These are phyloP conservation scores for Paratrypauchen microcephalus DNA, from an alignment of 2,797 vertebrate species.

Conservation along the genomic window DNA sequence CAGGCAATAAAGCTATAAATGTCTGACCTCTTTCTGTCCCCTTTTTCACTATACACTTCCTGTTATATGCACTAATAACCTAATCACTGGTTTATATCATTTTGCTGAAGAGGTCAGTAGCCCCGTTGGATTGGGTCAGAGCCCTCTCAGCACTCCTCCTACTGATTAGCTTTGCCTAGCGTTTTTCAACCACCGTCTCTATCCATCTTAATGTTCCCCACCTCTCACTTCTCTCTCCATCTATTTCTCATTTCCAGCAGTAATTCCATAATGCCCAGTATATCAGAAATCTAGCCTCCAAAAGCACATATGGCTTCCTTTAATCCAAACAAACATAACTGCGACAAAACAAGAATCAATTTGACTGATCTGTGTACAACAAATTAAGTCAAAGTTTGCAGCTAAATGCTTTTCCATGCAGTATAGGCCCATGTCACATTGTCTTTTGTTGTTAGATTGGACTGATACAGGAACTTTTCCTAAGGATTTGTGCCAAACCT, in stretches of 20 bases:
- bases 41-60: slow-evolving; percentile 12
- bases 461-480: not conserved
- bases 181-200: slow-evolving; percentile 49
- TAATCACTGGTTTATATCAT: slow-evolving; percentile 33
- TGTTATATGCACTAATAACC: slow-evolving; percentile 42
- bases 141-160: slow-evolving; percentile 57
- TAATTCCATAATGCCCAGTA: slow-evolving; percentile 11
- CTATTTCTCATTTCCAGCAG: slow-evolving; percentile 41
- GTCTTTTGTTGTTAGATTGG: not conserved
- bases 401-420: slow-evolving; percentile 8
- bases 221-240: slow-evolving; percentile 26
- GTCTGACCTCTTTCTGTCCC: not conserved
- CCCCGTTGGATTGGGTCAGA: slow-evolving; percentile 39
- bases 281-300: slow-evolving; percentile 9
- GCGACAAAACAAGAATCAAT: slow-evolving; percentile 13
- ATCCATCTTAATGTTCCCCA: slow-evolving; percentile 38
- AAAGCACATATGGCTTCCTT: slow-evolving; percentile 20
- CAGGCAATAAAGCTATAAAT: not conserved
- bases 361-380: slow-evolving; percentile 23
- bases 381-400: not conserved
- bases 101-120: slow-evolving; percentile 63
- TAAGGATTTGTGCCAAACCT: not conserved
- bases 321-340: slow-evolving; percentile 30
- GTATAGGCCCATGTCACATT: not conserved
- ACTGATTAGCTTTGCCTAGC: slow-evolving; percentile 58